These are phyloP conservation scores for Acanthopleura granulata DNA, from an alignment of 2,888 invertebrate species.

Conservation along the genomic window DNA sequence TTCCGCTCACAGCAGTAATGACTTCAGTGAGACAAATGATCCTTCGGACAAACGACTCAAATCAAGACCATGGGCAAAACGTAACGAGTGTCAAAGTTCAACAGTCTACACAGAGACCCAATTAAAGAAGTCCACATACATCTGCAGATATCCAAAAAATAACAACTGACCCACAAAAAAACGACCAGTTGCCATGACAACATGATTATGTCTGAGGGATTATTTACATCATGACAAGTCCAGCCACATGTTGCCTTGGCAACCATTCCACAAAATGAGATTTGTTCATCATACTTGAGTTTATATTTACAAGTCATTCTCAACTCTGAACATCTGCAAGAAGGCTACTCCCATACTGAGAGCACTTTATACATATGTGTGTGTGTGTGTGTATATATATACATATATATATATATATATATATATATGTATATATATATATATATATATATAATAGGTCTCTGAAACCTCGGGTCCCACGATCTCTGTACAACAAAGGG, in stretches of 20 bases:
- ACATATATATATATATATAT: no score
- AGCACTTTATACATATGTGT: not conserved
- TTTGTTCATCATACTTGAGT: not conserved
- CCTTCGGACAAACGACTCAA: not conserved
- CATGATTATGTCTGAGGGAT: slow-evolving; percentile 5
- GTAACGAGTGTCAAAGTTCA: no score
- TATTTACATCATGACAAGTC: not conserved
- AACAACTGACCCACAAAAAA: not conserved
- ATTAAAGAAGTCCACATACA: no score
- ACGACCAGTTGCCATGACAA: not conserved
- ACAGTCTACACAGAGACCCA: no score
- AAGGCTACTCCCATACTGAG: not conserved
- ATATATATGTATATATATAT: not conserved
- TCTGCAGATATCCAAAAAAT: not conserved
- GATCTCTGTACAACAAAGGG: no score
- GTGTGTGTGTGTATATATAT: no score
- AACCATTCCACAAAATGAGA: not conserved
- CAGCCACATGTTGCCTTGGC: not conserved
- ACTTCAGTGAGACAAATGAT: no score
- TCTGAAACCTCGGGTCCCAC: no score
- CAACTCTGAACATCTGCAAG: not conserved
- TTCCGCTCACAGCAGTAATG: no score
- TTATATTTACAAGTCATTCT: not conserved
- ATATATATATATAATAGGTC: no score
- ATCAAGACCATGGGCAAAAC: no score